phyloP scores from a whole-genome alignment of 2,113 vertebrate species.

The Micromys minutus region DNA sequence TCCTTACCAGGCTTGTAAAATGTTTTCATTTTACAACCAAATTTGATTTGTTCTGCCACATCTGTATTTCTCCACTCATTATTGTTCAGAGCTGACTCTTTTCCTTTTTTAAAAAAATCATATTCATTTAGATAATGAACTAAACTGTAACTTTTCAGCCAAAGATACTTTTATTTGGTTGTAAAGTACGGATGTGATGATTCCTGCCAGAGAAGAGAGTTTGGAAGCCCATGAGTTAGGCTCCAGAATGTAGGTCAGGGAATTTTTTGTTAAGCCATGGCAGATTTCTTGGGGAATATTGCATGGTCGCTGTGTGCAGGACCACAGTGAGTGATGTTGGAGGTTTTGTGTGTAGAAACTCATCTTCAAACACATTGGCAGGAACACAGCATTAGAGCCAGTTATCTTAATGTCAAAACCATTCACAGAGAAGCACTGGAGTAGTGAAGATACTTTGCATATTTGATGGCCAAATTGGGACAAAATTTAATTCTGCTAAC shows the following conservation, averaged over 20 bases:
- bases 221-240: neutral
- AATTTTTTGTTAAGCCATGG: neutral
- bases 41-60: constrained; percentile 73
- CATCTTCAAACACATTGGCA: neutral
- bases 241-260: neutral
- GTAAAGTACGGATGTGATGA: constrained; percentile 49
- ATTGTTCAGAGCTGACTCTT: constrained; percentile 49
- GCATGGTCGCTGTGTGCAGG: neutral
- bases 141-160: constrained; percentile 44
- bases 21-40: constrained; percentile 69
- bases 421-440: constrained; percentile 16
- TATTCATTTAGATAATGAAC: constrained; percentile 49
- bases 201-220: constrained; percentile 35
- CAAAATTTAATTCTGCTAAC: neutral
- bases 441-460: neutral
- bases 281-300: neutral
- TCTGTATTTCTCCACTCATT: constrained; percentile 66
- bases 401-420: neutral
- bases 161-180: constrained; percentile 23
- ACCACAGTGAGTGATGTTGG: neutral
- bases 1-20: constrained; percentile 66
- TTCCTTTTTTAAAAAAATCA: neutral
- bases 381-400: neutral
- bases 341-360: neutral
- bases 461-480: neutral